Conservation (phyloP, 2,113 vertebrate genomes). For the Acanthisitta chloris region DNA sequence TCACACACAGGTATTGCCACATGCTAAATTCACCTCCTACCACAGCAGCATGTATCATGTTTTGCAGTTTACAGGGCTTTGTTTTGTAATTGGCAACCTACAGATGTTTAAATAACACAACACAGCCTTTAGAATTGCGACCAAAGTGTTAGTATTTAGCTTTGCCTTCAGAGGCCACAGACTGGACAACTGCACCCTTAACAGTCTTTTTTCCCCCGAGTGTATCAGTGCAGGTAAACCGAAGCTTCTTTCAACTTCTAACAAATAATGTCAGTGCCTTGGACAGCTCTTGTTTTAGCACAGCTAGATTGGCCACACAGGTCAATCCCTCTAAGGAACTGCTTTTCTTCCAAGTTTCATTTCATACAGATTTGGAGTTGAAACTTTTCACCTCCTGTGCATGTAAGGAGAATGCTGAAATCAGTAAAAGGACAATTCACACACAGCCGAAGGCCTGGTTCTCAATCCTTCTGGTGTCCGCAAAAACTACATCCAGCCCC, state of each 20-base stretch:
- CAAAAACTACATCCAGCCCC: neutral
- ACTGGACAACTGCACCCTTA: neutral
- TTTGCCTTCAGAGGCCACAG: neutral
- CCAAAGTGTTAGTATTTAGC: neutral
- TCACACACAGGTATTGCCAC: neutral
- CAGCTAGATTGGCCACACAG: neutral
- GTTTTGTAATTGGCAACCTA: neutral
- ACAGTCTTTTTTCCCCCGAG: neutral
- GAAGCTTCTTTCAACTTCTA: neutral
- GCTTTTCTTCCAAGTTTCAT: neutral
- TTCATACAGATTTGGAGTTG: neutral
- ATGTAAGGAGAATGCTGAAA: neutral
- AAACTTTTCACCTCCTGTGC: neutral
- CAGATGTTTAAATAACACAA: neutral
- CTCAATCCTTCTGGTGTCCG: neutral
- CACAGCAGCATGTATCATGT: neutral
- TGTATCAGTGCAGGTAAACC: neutral
- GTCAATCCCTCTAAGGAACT: neutral
- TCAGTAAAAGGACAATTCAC: rapidly evolving
- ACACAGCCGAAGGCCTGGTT: neutral
- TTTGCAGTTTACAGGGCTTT: neutral
- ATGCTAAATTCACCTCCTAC: neutral
- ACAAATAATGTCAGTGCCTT: neutral
- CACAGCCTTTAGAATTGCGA: neutral
- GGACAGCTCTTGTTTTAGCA: neutral